phyloP scores from a whole-genome alignment of 2,888 invertebrate genomes.

The Rhaphigaster nebulosa region DNA sequence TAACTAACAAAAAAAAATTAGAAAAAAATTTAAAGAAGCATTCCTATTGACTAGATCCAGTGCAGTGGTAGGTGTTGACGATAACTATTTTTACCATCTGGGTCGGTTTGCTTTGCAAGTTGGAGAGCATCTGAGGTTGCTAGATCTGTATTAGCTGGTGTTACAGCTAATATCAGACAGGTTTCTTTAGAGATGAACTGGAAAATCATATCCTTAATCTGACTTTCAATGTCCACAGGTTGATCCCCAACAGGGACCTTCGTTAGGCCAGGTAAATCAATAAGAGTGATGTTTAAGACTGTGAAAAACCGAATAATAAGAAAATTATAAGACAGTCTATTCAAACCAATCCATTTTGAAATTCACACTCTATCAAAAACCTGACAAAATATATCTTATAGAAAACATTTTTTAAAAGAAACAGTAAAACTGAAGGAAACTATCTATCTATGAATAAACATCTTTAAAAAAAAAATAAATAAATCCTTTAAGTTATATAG shows the following conservation, averaged over 20 bases:
- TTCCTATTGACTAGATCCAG: constrained; percentile 36
- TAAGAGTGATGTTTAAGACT: constrained; percentile 91
- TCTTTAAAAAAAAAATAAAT: not conserved
- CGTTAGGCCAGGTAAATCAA: constrained; percentile 96
- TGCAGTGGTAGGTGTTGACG: not conserved
- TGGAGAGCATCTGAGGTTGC: constrained; percentile 99
- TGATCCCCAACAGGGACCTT: constrained; percentile 99
- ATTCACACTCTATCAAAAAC: not conserved
- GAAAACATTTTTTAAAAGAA: not conserved
- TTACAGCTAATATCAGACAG: constrained; percentile 95
- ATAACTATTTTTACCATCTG: constrained; percentile 76
- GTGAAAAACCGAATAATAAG: constrained; percentile 67
- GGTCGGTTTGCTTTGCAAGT: constrained; percentile 97
- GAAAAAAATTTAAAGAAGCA: constrained; percentile 48
- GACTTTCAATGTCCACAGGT: constrained; percentile 93
- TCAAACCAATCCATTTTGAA: constrained; percentile 10
- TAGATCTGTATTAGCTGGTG: constrained; percentile 97
- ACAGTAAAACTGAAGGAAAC: not conserved
- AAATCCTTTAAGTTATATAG: not conserved
- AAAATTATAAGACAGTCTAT: not conserved
- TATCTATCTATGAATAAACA: not conserved
- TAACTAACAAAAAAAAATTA: constrained; percentile 53
- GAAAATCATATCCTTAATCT: constrained; percentile 94
- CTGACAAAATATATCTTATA: not conserved
- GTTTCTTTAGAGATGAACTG: constrained; percentile 95